phyloP scores from a whole-genome alignment of 2,113 vertebrate genomes.

The Cryptomyrus ogoouensis region DNA sequence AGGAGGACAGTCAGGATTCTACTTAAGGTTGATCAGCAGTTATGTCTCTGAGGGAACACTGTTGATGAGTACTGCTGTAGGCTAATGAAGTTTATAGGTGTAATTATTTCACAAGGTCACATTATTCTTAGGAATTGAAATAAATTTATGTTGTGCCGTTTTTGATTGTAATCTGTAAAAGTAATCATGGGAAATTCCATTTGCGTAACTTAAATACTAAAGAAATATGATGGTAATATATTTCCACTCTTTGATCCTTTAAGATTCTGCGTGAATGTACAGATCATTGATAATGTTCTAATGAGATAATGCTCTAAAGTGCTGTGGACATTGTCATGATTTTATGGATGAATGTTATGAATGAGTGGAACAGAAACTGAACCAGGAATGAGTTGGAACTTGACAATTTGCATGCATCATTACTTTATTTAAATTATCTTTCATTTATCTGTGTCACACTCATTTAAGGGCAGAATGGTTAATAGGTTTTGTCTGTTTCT shows the following conservation, averaged over 20 bases:
- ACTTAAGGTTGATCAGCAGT: neutral
- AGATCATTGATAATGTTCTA: neutral
- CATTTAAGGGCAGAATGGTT: neutral
- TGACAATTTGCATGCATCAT: constrained; percentile 4
- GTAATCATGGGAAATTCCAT: neutral
- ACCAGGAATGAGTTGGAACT: neutral
- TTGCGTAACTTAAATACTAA: neutral
- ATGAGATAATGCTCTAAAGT: neutral
- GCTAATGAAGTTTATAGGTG: neutral
- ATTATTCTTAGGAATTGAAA: neutral
- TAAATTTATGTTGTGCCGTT: neutral
- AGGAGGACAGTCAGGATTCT: neutral
- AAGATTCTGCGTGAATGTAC: neutral
- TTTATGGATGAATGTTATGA: neutral
- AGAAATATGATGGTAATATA: neutral
- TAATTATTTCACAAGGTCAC: neutral
- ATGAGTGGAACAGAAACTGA: neutral
- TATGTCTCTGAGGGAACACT: neutral
- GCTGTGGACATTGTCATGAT: neutral
- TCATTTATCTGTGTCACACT: constrained; percentile 9
- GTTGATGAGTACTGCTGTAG: neutral
- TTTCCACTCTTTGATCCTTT: neutral
- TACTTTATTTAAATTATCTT: neutral
- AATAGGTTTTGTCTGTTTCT: constrained; percentile 2
- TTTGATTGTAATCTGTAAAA: neutral